Base-by-base conservation (phyloP, 1,140 invertebrate genomes). In the Steinernema khuongi region DNA sequence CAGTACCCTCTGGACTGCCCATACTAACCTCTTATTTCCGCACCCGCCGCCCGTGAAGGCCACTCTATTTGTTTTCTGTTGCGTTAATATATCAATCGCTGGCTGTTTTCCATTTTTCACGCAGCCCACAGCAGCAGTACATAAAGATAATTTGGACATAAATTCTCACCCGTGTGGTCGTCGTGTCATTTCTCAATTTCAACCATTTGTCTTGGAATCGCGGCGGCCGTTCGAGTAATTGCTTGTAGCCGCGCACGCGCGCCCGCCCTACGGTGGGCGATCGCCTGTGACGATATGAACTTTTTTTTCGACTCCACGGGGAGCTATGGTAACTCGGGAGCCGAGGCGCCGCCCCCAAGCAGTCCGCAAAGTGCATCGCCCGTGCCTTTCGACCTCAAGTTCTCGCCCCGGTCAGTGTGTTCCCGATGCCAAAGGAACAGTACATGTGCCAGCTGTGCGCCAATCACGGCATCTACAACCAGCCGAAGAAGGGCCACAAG, bases 371-470 rank as follows among this genome's bases (percentile, higher is more conserved):
- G 50, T 60, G 50, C 50, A 60, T 7, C 7, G 36, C 36, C n/a
- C n/a, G 36, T 7, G 50, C 50, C 14, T 60, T 60, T 60, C 50
- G n/a, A 60, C n/a, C 36, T 41, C 36, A 41, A 41, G 36, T 41
- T 41, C 36, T 41, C n/a, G 36, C 36, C 7, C 7, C 36, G 36
- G 36, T n/a, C n/a, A n/a, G 36, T 41, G 36, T n/a, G n/a, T 11
- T 7, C 36, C 14, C 7, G 44, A 82, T 82, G 81, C 81, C 81
- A 4, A 82, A 82, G 68, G 81, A 82, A 68, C 81, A 83, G 71
- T 82, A 82, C 41, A 82, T 82, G 81, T 83, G 81, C 33, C 81
- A 83, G 50, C 74, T 83, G 1, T 83, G 81, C 71, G 81, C 81
- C 1, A 83, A 83, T 80, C 81, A 83, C 71, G 81, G 80, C 0